phyloP scores from a whole-genome alignment of 2,888 invertebrate genomes.

The Romanomermis culicivorax region DNA sequence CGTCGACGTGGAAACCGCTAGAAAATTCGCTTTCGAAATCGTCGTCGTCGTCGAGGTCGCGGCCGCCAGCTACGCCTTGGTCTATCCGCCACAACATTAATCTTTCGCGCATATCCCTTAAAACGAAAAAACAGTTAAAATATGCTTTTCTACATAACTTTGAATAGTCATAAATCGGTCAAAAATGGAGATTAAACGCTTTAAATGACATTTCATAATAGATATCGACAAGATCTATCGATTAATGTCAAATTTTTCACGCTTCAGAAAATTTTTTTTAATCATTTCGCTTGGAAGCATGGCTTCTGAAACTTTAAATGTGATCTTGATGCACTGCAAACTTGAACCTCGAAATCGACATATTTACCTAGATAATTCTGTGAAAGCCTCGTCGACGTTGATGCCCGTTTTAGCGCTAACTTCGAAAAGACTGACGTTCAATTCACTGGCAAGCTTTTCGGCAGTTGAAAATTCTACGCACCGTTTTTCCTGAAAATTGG shows the following conservation, averaged over 20 bases:
- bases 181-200: neutral
- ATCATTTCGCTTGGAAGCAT: no score
- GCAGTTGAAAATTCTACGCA: slow-evolving; percentile 8
- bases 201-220: no score
- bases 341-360: slow-evolving; percentile 20
- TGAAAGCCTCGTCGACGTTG: slow-evolving; percentile 26
- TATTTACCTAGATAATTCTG: slow-evolving; percentile 25
- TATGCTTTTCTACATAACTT: neutral
- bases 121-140: no score
- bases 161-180: neutral
- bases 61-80: slow-evolving; percentile 10
- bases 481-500: neutral
- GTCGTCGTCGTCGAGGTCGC: slow-evolving; percentile 9
- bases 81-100: slow-evolving; percentile 14
- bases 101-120: neutral
- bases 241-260: no score
- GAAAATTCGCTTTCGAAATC: slow-evolving; percentile 18
- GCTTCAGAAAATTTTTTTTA: no score
- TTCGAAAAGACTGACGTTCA: slow-evolving; percentile 28
- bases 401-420: slow-evolving; percentile 29
- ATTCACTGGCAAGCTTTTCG: slow-evolving; percentile 18
- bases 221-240: no score
- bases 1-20: slow-evolving; percentile 27
- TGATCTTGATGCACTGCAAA: no score
- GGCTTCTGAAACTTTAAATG: no score